Conservation (phyloP, 2,797 vertebrate species). For the Syngnathus rostellatus region DNA sequence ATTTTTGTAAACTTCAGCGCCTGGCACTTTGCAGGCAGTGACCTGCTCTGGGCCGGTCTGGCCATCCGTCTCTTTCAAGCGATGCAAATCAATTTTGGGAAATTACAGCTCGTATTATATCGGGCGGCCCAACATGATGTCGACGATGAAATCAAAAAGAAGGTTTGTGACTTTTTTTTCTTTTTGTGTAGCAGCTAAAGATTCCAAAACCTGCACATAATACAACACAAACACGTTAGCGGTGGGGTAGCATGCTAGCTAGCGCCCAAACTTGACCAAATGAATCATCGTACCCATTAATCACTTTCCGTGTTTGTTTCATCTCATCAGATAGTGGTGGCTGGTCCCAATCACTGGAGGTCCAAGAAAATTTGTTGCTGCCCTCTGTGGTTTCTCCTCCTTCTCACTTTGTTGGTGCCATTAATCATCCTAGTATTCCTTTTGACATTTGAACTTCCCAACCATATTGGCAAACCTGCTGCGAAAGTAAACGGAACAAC, state of each 20-base stretch:
- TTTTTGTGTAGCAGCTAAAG: not conserved
- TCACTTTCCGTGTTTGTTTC: slow-evolving; percentile 8
- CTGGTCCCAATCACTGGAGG: slow-evolving; percentile 46
- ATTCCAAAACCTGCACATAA: not conserved
- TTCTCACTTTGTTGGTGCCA: slow-evolving; percentile 38
- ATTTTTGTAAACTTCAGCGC: slow-evolving; percentile 85
- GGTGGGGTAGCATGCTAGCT: no score
- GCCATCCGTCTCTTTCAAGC: slow-evolving; percentile 76
- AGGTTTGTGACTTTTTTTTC: slow-evolving; percentile 34
- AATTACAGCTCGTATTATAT: slow-evolving; percentile 75
- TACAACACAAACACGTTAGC: no score
- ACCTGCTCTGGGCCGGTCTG: slow-evolving; percentile 88
- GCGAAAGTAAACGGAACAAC: not conserved
- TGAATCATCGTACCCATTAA: not conserved
- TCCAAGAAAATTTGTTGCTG: slow-evolving; percentile 64
- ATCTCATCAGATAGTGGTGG: slow-evolving; percentile 34
- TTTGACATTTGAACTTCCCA: slow-evolving; percentile 26
- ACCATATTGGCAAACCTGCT: slow-evolving; percentile 3
- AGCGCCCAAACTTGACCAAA: no score
- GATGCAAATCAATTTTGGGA: slow-evolving; percentile 76
- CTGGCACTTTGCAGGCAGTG: slow-evolving; percentile 90
- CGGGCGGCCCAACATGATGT: slow-evolving; percentile 55
- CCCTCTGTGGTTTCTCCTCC: slow-evolving; percentile 57
- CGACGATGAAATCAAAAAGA: slow-evolving; percentile 42
- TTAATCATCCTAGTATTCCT: slow-evolving; percentile 32